These are phyloP conservation scores for Melanotaenia boesemani DNA, from an alignment of 2,797 vertebrate species.

Conservation along the genomic window DNA sequence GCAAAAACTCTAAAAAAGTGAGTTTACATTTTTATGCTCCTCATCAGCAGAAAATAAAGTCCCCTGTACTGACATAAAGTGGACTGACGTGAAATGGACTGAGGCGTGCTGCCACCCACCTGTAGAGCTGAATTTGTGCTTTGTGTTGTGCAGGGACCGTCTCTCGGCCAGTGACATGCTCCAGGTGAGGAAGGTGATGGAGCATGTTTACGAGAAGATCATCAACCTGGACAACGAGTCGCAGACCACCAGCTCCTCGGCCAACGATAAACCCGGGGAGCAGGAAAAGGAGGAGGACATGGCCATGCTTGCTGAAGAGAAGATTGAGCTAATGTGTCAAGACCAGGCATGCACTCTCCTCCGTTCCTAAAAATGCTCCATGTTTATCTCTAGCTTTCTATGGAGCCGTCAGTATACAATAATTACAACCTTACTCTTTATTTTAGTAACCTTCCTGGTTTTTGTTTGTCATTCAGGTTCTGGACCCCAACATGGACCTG, in stretches of 20 bases:
- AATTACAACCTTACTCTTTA: neutral
- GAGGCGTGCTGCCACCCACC: neutral
- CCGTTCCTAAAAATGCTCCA: neutral
- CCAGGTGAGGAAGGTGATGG: conserved; percentile 99
- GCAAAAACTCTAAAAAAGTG: conserved; percentile 99
- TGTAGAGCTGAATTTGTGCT: neutral
- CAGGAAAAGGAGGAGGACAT: conserved; percentile 99
- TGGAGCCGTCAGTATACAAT: neutral
- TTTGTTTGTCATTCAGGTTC: conserved; percentile 83
- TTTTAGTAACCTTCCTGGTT: conserved; percentile 6
- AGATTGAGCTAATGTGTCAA: conserved; percentile 98
- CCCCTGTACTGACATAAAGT: neutral
- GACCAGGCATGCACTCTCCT: conserved; percentile 83
- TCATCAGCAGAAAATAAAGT: neutral
- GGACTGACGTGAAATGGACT: neutral
- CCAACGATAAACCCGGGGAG: conserved; percentile 96
- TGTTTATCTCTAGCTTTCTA: too few relatives aligned
- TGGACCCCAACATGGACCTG: conserved; percentile 99
- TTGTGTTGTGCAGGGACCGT: conserved; percentile 85
- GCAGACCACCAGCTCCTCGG: conserved; percentile 98
- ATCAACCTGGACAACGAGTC: conserved; percentile 98
- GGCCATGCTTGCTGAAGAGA: conserved; percentile 96
- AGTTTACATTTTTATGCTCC: conserved; percentile 63
- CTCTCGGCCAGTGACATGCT: conserved; percentile 99
- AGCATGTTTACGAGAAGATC: conserved; percentile 99